Evolutionary conservation across 2,797 vertebrate genomes (phyloP), one percentile per base, ranked within the genome.

Genomic region (Coracias cyanogaster): DNA sequence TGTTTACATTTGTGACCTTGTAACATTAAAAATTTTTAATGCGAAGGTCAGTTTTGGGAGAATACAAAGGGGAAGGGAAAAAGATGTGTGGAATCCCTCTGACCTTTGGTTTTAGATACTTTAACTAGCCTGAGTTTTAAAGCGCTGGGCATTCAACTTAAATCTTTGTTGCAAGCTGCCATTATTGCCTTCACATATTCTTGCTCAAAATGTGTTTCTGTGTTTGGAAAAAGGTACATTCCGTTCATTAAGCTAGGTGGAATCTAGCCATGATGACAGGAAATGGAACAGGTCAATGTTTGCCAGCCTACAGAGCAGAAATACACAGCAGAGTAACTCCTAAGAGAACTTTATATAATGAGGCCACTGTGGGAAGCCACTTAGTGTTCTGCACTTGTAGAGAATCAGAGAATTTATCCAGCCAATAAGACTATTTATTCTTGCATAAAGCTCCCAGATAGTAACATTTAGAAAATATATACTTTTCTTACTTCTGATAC

Each of bases 391-490:
- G 57, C 15, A 35, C 29, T 93, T 12, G 3, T 1, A 57, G 48
- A 66, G 31, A 66, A 67, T 61, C 28, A 6, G 46, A 37, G 39
- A 66, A 43, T 66, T 73, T 66, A 39, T 70, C 43, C 64, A 93
- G 61, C 39, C 1, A 1, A 31, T 62, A n/a, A 72, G 67, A 73
- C 43, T 71, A 73, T 71, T 88, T 92, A 43, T 85, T 91, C 39
- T 86, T 94, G 80, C 76, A 79, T 88, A 76, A 88, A 82, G n/a
- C 17, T 73, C 90, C 77, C 67, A 82, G 52, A 85, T 92, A 72
- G 67, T 51, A 80, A 39, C 15, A 37, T 72, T 91, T 62, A 28
- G 39, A 82, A 86, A 89, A 82, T 37, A 35, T 1, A 45, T 67
- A 62, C 45, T 90, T 85, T 46, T 46, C 33, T 67, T 87, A 33